Evolutionary conservation across 2,113 vertebrate genomes (phyloP).

Genomic region (Nymphicus hollandicus): DNA sequence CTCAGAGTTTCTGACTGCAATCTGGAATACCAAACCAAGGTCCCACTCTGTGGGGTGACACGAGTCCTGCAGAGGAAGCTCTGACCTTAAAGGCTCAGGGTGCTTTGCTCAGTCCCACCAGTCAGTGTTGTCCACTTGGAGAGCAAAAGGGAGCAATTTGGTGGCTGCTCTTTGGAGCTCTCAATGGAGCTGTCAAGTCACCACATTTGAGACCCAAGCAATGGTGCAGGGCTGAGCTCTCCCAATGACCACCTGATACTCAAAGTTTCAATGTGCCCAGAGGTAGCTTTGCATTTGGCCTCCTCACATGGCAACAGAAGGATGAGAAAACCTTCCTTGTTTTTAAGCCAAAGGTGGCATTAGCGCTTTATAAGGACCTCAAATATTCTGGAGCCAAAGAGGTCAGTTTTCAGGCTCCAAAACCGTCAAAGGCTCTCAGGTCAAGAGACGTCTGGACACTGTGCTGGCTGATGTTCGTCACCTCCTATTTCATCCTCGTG

Average conservation of each 20-base stretch:
- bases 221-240: background rate
- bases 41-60: background rate
- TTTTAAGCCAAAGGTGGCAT: background rate
- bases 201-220: background rate
- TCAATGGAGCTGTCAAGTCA: background rate
- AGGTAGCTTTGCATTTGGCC: background rate
- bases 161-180: background rate
- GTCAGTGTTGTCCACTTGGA: background rate
- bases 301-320: background rate
- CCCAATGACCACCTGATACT: background rate
- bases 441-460: background rate
- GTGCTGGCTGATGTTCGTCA: background rate
- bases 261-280: rapidly evolving
- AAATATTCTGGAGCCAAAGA: background rate
- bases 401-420: background rate
- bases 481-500: conserved; percentile 11
- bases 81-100: background rate
- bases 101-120: background rate
- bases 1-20: background rate
- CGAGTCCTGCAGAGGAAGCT: background rate
- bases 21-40: background rate
- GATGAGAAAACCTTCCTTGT: background rate
- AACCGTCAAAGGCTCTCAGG: background rate
- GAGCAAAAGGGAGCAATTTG: background rate
- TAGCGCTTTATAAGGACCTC: background rate